Evolutionary conservation across 2,888 invertebrate species (phyloP).

Genomic region (Tortricodes alternella): DNA sequence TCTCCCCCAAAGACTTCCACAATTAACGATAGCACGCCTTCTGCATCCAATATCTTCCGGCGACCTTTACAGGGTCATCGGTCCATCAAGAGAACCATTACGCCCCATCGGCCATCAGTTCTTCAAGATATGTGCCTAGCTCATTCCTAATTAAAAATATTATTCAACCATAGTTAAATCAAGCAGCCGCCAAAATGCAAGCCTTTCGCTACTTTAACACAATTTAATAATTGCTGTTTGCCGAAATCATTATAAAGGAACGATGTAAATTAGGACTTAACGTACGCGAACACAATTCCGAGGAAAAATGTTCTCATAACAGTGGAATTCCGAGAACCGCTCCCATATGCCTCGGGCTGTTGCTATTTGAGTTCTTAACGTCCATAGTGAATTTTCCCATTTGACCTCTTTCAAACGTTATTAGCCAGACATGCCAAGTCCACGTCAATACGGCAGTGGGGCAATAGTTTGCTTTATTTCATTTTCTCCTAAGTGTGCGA

Average conservation of each 20-base stretch:
- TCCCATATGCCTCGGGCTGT: not conserved
- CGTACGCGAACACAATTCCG: not conserved
- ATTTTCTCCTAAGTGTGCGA: slow-evolving; percentile 39
- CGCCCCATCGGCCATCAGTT: no score
- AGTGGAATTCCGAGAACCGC: slow-evolving; percentile 4
- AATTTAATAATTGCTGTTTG: not conserved
- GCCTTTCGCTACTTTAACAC: not conserved
- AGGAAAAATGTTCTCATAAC: not conserved
- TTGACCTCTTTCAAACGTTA: slow-evolving; percentile 49
- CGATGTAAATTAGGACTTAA: not conserved
- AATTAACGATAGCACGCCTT: no score
- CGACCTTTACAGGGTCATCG: no score
- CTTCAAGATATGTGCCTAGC: no score
- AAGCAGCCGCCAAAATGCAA: not conserved
- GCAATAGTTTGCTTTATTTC: slow-evolving; percentile 45
- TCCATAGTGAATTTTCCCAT: slow-evolving; percentile 23
- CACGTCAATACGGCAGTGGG: slow-evolving; percentile 39
- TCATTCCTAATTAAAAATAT: no score
- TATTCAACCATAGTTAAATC: no score
- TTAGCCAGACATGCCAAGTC: slow-evolving; percentile 49
- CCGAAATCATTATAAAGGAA: not conserved
- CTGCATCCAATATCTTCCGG: no score
- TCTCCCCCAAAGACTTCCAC: no score
- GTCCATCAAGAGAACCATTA: no score
- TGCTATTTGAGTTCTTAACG: slow-evolving; percentile 5